Evolutionary conservation across 1,140 invertebrate genomes (phyloP).

Genomic region (Bactericera cockerelli): DNA sequence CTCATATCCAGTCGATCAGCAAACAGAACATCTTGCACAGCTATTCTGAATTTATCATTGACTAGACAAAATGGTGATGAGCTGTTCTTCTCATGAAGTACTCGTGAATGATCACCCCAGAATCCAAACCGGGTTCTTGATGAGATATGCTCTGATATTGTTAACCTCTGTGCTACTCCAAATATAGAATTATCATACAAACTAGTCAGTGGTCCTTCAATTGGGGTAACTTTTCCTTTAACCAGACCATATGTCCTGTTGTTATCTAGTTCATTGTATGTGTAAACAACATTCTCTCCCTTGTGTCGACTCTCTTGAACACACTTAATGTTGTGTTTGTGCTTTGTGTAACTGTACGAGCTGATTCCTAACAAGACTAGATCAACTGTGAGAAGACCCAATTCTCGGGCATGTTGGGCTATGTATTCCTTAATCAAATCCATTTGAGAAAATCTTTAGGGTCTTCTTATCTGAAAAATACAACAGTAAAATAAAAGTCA

Average conservation of each 20-base stretch:
- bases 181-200: constrained; percentile 46
- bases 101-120: constrained; percentile 58
- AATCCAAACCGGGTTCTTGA: constrained; percentile 56
- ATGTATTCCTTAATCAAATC: neutral
- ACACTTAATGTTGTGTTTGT: neutral
- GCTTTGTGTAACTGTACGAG: neutral
- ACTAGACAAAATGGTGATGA: constrained; percentile 54
- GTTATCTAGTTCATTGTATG: constrained; percentile 39
- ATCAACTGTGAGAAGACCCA: neutral
- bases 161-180: constrained; percentile 53
- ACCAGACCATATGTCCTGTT: constrained; percentile 54
- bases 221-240: constrained; percentile 49
- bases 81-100: constrained; percentile 54
- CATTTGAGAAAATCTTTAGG: too few relatives aligned
- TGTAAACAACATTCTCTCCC: constrained; percentile 29
- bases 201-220: constrained; percentile 52
- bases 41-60: constrained; percentile 41
- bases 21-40: constrained; percentile 51
- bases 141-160: constrained; percentile 58
- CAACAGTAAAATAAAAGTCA: too few relatives aligned
- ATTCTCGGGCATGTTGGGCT: neutral
- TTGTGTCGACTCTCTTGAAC: neutral
- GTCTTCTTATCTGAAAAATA: too few relatives aligned
- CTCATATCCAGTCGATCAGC: constrained; percentile 62
- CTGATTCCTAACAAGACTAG: neutral